Evolutionary conservation across 2,888 invertebrate genomes (phyloP).

Genomic region (Empis stercorea): DNA sequence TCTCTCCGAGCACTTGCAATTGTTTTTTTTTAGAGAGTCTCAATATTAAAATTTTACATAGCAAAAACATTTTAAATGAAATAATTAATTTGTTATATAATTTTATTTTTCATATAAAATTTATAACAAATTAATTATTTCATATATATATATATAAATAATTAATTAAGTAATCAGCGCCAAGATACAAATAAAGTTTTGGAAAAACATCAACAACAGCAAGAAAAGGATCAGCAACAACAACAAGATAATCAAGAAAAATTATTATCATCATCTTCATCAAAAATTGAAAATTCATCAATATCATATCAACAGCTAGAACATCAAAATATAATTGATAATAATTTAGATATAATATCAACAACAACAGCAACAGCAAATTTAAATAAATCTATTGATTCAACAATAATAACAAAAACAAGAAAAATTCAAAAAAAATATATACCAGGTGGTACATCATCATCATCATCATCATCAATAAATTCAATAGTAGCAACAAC

Average conservation of each 20-base stretch:
- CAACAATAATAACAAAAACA: background rate
- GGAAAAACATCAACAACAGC: slow-evolving; percentile 4
- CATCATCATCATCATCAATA: background rate
- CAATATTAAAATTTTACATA: too few species aligned
- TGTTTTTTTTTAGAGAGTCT: too few species aligned
- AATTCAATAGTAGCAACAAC: too few species aligned
- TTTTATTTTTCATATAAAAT: too few species aligned
- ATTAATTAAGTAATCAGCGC: slow-evolving; percentile 5
- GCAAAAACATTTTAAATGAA: too few species aligned
- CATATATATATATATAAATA: too few species aligned
- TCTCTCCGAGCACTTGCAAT: too few species aligned
- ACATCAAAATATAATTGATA: slow-evolving; percentile 6
- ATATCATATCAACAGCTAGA: slow-evolving; percentile 1
- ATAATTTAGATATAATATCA: slow-evolving; percentile 6
- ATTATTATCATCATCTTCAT: background rate
- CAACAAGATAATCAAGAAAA: slow-evolving; percentile 1
- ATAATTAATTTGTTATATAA: too few species aligned
- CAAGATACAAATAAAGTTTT: background rate
- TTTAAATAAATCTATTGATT: background rate
- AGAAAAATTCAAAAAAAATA: background rate
- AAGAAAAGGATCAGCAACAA: slow-evolving; percentile 13
- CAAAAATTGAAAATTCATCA: background rate
- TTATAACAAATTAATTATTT: too few species aligned
- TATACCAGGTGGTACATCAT: background rate
- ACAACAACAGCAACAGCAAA: slow-evolving; percentile 6